Percentiles rank a stretch among this genome's conserved stretches.
Evolutionary conservation across 2,888 invertebrate genomes (phyloP).

Genomic region (Callinectes sapidus): DNA sequence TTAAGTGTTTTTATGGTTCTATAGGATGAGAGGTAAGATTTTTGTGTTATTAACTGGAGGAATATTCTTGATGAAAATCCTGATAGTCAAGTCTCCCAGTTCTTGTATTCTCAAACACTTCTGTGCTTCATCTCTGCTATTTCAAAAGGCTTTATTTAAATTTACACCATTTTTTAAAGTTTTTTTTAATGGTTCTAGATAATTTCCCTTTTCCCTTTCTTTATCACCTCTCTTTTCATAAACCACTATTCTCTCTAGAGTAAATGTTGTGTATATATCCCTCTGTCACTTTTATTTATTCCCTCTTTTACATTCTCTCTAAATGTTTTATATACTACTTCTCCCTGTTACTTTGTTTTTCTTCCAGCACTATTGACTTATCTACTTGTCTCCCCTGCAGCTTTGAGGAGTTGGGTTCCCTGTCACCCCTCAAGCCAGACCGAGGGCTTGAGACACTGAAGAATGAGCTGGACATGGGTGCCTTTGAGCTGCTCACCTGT

Average conservation of each 20-base stretch:
- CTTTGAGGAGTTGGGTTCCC: slow-evolving; percentile 64
- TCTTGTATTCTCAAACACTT: too few relatives aligned
- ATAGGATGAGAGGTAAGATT: too few relatives aligned
- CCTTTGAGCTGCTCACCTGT: slow-evolving; percentile 71
- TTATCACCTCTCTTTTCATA: not conserved
- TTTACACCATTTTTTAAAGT: too few relatives aligned
- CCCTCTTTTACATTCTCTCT: too few relatives aligned
- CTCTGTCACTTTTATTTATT: not conserved
- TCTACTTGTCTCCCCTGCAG: slow-evolving; percentile 40
- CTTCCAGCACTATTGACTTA: not conserved
- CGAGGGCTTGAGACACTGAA: slow-evolving; percentile 57
- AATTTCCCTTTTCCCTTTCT: not conserved
- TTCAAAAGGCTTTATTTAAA: not conserved
- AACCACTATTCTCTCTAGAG: too few relatives aligned
- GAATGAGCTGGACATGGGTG: slow-evolving; percentile 66
- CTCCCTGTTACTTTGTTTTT: not conserved
- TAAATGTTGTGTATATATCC: not conserved
- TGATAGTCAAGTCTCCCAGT: too few relatives aligned
- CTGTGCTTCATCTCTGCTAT: not conserved
- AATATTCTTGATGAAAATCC: too few relatives aligned
- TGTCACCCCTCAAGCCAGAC: slow-evolving; percentile 68
- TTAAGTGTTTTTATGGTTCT: too few relatives aligned
- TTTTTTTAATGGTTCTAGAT: too few relatives aligned
- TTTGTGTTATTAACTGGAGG: too few relatives aligned
- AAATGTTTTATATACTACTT: not conserved